phyloP scores from a whole-genome alignment of 2,888 invertebrate species.

The Morpho helenor region DNA sequence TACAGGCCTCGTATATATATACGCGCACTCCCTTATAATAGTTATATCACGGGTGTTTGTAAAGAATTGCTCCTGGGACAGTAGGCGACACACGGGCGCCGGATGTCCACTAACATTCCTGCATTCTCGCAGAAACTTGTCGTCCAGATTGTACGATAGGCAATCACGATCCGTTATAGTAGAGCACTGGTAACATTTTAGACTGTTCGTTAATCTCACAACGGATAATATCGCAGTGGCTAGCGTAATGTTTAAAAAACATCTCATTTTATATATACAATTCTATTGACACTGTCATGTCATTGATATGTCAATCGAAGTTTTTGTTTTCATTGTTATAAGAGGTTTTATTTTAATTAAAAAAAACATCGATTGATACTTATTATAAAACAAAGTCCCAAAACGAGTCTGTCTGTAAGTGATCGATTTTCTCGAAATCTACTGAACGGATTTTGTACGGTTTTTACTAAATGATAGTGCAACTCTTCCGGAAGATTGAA shows the following conservation, averaged over 20 bases:
- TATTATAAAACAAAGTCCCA: no score
- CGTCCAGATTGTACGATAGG: slow-evolving; percentile 45
- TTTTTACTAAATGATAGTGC: no score
- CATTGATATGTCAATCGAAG: no score
- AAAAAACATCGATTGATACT: no score
- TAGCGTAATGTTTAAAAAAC: neutral
- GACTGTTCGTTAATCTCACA: slow-evolving; percentile 11
- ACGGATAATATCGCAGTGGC: neutral
- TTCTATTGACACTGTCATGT: no score
- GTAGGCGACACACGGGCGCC: slow-evolving; percentile 48
- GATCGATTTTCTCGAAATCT: no score
- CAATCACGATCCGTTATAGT: slow-evolving; percentile 44
- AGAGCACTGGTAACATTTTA: slow-evolving; percentile 65
- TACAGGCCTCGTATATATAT: slow-evolving; percentile 43
- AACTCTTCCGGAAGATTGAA: no score
- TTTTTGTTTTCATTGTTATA: no score
- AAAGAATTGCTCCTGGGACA: slow-evolving; percentile 59
- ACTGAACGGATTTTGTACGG: no score
- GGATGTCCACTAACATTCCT: slow-evolving; percentile 22
- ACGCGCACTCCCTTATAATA: slow-evolving; percentile 60
- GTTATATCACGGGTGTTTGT: slow-evolving; percentile 44
- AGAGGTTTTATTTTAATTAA: no score
- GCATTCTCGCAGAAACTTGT: slow-evolving; percentile 45
- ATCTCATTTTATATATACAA: neutral
- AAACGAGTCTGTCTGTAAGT: no score